A percentile compares a stretch with the other conserved stretches of the same genome.
Evolutionary conservation across 2,113 vertebrate species (phyloP).

Genomic region (Albula goreensis): DNA sequence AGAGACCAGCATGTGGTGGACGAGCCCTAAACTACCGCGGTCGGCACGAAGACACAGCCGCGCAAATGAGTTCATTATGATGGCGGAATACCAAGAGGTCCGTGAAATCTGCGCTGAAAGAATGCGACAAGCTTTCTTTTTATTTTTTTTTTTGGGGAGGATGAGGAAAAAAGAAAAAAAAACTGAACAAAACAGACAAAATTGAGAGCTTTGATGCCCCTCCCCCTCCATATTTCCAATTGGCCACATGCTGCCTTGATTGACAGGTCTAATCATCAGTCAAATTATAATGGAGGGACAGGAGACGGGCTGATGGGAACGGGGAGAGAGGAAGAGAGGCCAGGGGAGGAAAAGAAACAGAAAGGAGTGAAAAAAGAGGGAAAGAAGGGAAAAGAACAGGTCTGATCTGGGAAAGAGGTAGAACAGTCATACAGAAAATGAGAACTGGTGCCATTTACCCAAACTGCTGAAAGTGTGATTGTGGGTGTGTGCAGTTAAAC

Average conservation of each 20-base stretch:
- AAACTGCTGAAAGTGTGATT: not conserved
- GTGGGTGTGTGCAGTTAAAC: constrained; percentile 10
- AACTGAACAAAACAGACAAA: constrained; percentile 20
- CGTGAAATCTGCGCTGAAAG: not conserved
- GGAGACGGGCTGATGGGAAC: too few species aligned
- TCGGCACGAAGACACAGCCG: constrained; percentile 62
- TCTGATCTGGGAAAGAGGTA: not conserved
- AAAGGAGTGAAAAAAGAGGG: constrained; percentile 13
- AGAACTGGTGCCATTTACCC: not conserved
- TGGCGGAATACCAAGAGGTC: constrained; percentile 51
- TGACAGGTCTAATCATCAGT: constrained; percentile 79
- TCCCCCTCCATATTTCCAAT: constrained; percentile 59
- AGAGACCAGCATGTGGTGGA: constrained; percentile 58
- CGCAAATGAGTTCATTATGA: constrained; percentile 70
- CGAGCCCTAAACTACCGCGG: constrained; percentile 64
- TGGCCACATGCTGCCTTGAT: constrained; percentile 78
- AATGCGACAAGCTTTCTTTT: constrained; percentile 15
- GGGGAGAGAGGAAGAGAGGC: constrained; percentile 42
- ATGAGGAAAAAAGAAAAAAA: constrained; percentile 10
- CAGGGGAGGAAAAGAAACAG: constrained; percentile 38
- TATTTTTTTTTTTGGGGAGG: constrained; percentile 12
- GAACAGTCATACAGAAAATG: not conserved
- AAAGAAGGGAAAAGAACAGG: not conserved
- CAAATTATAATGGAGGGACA: constrained; percentile 68
- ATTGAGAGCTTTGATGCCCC: constrained; percentile 28